These are phyloP conservation scores for Craniophora ligustri DNA, from an alignment of 2,888 invertebrate genomes.

Conservation along the genomic window DNA sequence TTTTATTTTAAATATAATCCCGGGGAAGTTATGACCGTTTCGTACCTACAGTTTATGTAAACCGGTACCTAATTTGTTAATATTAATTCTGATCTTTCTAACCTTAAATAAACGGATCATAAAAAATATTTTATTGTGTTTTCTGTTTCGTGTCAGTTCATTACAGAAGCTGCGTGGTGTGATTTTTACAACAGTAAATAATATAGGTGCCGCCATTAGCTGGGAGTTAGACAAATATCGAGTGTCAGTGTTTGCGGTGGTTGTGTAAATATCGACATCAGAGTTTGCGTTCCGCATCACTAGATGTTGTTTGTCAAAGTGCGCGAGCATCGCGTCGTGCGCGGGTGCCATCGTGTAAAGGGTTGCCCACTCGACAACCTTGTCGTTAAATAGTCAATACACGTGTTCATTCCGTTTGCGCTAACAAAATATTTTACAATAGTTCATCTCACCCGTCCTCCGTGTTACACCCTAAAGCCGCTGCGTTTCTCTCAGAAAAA, in stretches of 20 bases:
- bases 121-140: slow-evolving; percentile 47
- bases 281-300: slow-evolving; percentile 88
- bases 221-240: slow-evolving; percentile 83
- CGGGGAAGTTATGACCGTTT: slow-evolving; percentile 70
- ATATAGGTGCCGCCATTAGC: slow-evolving; percentile 80
- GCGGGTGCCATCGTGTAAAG: slow-evolving; percentile 80
- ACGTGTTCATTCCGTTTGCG: slow-evolving; percentile 77
- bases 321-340: slow-evolving; percentile 67
- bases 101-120: slow-evolving; percentile 48
- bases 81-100: slow-evolving; percentile 54
- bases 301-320: slow-evolving; percentile 81
- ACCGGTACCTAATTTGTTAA: slow-evolving; percentile 57
- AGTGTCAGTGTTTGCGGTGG: slow-evolving; percentile 83
- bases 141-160: slow-evolving; percentile 67
- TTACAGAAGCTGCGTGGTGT: slow-evolving; percentile 81
- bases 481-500: slow-evolving; percentile 19
- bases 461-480: slow-evolving; percentile 37
- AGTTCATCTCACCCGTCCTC: slow-evolving; percentile 59
- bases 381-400: slow-evolving; percentile 80
- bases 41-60: slow-evolving; percentile 61
- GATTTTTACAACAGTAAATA: slow-evolving; percentile 77
- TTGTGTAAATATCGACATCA: slow-evolving; percentile 84
- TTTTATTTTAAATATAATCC: slow-evolving; percentile 79
- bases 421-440: slow-evolving; percentile 75
- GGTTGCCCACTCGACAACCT: slow-evolving; percentile 81